Base-by-base conservation (phyloP, 2,797 vertebrate genomes). In the Botia kubotai region DNA sequence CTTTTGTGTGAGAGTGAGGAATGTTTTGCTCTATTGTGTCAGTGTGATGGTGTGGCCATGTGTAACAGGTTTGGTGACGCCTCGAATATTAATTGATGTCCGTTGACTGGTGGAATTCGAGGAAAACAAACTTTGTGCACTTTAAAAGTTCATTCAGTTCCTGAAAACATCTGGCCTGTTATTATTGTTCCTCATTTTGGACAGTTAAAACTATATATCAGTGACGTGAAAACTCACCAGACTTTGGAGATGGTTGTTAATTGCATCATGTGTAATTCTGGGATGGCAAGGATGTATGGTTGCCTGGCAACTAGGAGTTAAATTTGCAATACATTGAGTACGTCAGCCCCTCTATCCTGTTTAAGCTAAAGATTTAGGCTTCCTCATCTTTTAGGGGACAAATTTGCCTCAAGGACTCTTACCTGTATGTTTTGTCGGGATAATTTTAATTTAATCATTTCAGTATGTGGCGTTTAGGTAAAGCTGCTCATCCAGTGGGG, bases 1-100 rank as follows among this genome's bases (percentile, higher is more conserved):
- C 65, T 57, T 84, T 85, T 83, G 82, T 74, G 52, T 79, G n/a
- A 29, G 84, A 70, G 33, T 60, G 75, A 89, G 87, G 84, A 90
- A 89, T 86, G 86, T 72, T 83, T 83, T 53, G n/a, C 17, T 84
- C 85, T 88, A 82, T 90, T 93, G 87, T 92, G 84, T 84, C 16
- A 46, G 85, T 87, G 84, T 83, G 86, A 87, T 83, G 88, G 88
- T 90, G 90, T 91, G 88, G 87, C 84, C 86, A 91, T 90, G 91
- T 92, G 91, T 90, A 92, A 92, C 90, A 86, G 77, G 85, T 80
- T 85, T 71, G 72, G 67, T 80, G 71, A 83, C 23, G 52, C 67
- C 83, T 82, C 75, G 82, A 72, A 86, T 87, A 88, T 92, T 92
- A 92, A 93, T 88, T 84, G 89, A 90, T 84, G 50, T 82, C 80